Base-by-base conservation (phyloP, 2,888 invertebrate genomes). In the Plebejus argus region DNA sequence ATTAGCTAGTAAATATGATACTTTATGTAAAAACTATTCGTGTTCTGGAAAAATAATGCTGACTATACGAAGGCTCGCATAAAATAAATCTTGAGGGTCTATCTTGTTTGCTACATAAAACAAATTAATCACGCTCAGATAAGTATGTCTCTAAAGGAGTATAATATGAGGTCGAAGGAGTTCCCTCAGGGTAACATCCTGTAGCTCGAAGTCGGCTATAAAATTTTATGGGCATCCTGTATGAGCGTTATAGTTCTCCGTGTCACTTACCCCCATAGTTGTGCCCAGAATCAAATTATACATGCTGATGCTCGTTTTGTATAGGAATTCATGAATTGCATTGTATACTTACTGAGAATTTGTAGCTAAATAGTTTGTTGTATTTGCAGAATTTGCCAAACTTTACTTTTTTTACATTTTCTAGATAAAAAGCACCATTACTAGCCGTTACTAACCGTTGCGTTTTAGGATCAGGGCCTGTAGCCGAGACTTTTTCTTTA, bases 111-210 rank as follows among this genome's bases (percentile, higher is more conserved):
- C 61, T 77, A 77, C 72, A 88, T 91, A 88, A 89, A 91, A 88
- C 87, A 89, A 90, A 91, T 91, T 91, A 91, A 92, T 91, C 90
- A 91, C 86, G 89, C 88, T 87, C 88, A 89, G 89, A 88, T 90
- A 90, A 91, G 88, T 91, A 86, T 88, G 88, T 88, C 85, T 87
- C 84, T 72, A 84, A 86, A 81, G 85, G 86, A 85, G 85, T 85
- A 87, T 88, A 87, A 88, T 86, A 85, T 82, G 84, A 84, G 89
- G 86, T 85, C 85, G 84, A 82, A 83, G 86, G 82, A 85, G 81
- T 79, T 85, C 84, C 88, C 86, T 85, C 83, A 81, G 88, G 88
- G 88, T 85, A 83, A 86, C 88, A 88, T 88, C 88, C 88, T 87
- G 87, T 85, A 85, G 85, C 85, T 85, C 82, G 82, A 84, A 88